phyloP scores from a whole-genome alignment of 2,113 vertebrate species.

The sheep (Ovis aries) region DNA sequence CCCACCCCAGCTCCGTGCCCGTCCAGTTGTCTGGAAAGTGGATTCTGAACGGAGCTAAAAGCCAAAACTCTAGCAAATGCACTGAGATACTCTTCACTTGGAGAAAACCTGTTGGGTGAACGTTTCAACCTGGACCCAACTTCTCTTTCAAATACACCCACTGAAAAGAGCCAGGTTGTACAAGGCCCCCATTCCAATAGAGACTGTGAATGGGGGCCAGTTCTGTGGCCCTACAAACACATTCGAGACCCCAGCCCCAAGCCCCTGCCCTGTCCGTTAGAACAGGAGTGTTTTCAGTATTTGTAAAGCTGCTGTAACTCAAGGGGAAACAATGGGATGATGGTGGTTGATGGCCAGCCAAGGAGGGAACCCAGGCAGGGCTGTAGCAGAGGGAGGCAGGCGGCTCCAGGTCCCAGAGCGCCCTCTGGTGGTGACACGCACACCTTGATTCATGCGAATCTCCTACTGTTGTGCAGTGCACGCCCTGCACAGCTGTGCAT shows the following conservation, averaged over 20 bases:
- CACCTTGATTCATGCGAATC: neutral
- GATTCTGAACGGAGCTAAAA: neutral
- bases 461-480: neutral
- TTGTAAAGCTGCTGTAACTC: neutral
- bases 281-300: neutral
- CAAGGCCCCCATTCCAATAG: neutral
- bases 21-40: neutral
- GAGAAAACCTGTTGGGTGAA: neutral
- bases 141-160: neutral
- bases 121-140: neutral
- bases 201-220: neutral
- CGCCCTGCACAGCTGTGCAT: rapidly evolving
- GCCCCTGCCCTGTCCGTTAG: rapidly evolving
- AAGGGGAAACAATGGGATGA: neutral
- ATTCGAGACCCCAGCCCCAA: neutral
- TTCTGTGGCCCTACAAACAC: neutral
- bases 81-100: neutral
- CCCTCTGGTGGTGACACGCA: neutral
- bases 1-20: rapidly evolving
- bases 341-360: neutral
- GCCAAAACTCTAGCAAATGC: neutral
- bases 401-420: neutral
- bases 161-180: neutral
- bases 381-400: neutral
- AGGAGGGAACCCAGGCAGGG: neutral